Conservation (phyloP, 2,113 vertebrate species). For the Haemorhous mexicanus region DNA sequence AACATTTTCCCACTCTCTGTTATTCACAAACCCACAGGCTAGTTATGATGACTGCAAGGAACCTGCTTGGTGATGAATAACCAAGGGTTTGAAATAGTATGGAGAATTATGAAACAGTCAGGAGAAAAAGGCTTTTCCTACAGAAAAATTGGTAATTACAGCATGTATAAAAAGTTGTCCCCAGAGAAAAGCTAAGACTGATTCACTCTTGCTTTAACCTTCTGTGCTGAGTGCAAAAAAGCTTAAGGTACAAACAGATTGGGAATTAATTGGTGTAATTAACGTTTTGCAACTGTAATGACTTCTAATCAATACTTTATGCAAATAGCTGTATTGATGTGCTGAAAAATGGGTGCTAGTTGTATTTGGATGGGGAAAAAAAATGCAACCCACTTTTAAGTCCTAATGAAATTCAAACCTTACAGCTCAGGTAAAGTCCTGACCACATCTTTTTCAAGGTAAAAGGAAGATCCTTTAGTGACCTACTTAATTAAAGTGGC, state of each 20-base stretch:
- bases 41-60: background rate
- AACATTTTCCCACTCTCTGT: background rate
- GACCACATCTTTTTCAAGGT: constrained; percentile 67
- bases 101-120: background rate
- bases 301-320: constrained; percentile 91
- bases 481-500: constrained; percentile 50
- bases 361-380: constrained; percentile 78
- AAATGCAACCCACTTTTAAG: constrained; percentile 56
- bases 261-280: constrained; percentile 99
- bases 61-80: background rate
- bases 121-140: background rate
- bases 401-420: constrained; percentile 77
- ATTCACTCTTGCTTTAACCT: constrained; percentile 89
- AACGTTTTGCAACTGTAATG: constrained; percentile 97
- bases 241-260: constrained; percentile 87
- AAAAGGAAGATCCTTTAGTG: constrained; percentile 49
- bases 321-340: constrained; percentile 89
- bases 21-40: background rate
- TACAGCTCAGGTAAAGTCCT: constrained; percentile 73
- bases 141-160: background rate
- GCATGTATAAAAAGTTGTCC: constrained; percentile 56
- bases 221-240: constrained; percentile 82
- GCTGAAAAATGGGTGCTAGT: constrained; percentile 79
- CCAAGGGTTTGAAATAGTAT: background rate
- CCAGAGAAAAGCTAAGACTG: constrained; percentile 78